Base-by-base conservation (phyloP, 2,797 vertebrate genomes). In the Halcyon badia region DNA sequence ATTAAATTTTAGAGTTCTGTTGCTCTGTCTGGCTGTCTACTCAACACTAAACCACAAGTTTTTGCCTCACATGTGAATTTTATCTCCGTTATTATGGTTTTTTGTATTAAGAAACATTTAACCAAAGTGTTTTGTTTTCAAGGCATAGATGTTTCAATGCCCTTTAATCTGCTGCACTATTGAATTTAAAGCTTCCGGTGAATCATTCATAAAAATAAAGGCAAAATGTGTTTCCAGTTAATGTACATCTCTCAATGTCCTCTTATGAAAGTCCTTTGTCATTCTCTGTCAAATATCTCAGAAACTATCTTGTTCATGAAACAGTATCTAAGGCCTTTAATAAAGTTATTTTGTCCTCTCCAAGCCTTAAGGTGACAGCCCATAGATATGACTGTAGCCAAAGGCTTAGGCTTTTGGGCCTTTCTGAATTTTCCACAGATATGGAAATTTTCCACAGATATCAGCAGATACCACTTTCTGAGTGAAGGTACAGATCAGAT, bases 121-220 rank as follows among this genome's bases (percentile, higher is more conserved):
- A 21, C 14, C 14, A 49, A 51, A 35, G 17, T 26, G 92, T 64
- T 61, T 89, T 73, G 56, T 61, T 90, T 73, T 62, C 51, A 56
- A 19, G 28, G 21, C 39, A 62, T 28, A 85, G 21, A 56, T 76
- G 2, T 90, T 86, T 80, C 77, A 65, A 57, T 68, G 30, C 8
- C 37, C 65, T 85, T 91, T 89, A 71, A 80, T 94, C 52, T 81
- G 16, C 22, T n/a, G 12, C 16, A 71, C 9, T 68, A 49, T 65
- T 92, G 16, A 64, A 83, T 85, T 91, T 68, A 73, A 88, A 83
- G 26, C 14, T 82, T 79, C 31, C 58, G 62, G 10, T 77, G 54
- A 94, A 61, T 70, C 83, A 75, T 3, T 83, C 52, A 65, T 41
- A 85, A 91, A 82, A 94, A 89, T 13, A 82, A 65, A 93, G 17